Evolutionary conservation across 2,113 vertebrate species (phyloP).

Genomic region (Sturnus vulgaris): DNA sequence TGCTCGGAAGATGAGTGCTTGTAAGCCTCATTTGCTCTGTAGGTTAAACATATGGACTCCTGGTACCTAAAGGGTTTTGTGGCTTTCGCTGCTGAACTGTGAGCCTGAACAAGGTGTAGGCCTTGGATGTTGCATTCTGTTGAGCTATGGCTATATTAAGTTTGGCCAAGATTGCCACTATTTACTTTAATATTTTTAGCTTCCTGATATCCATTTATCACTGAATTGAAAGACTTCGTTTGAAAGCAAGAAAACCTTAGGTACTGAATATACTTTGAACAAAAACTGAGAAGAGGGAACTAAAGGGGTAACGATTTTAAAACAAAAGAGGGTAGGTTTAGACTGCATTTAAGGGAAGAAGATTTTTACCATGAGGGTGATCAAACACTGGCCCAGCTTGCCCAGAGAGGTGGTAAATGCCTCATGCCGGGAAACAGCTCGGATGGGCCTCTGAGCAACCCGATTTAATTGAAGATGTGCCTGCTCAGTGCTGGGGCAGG

Average conservation of each 20-base stretch:
- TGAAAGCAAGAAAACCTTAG: background rate
- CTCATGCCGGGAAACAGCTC: background rate
- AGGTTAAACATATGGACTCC: rapidly evolving
- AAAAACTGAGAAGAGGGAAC: rapidly evolving
- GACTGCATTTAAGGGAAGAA: background rate
- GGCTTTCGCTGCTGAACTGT: background rate
- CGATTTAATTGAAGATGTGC: background rate
- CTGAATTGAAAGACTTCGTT: background rate
- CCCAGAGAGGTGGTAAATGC: background rate
- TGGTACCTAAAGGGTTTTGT: rapidly evolving
- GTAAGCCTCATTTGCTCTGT: background rate
- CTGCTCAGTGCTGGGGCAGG: background rate
- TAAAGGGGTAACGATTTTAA: background rate
- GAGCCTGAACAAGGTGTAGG: rapidly evolving
- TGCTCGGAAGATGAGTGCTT: background rate
- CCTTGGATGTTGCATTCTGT: background rate
- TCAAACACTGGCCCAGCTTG: background rate
- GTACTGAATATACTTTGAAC: rapidly evolving
- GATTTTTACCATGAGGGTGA: background rate
- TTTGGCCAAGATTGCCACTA: background rate
- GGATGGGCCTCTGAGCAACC: background rate
- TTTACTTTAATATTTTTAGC: background rate
- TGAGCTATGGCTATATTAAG: background rate
- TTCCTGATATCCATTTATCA: background rate
- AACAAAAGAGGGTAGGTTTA: background rate